Base-by-base conservation (phyloP, 2,888 invertebrate species). In the Oligia strigilis region DNA sequence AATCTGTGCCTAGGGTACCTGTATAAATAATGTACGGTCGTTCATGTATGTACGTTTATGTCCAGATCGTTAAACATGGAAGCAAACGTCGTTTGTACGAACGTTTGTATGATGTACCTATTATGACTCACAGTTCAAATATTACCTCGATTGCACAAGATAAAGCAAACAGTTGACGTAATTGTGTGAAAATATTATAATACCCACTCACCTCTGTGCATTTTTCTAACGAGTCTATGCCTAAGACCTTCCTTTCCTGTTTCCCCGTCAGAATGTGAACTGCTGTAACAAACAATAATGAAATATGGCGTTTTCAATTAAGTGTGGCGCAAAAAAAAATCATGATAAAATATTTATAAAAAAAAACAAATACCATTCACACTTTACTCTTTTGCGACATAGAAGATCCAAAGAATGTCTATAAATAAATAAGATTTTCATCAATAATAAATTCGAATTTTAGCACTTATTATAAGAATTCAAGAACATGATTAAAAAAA, bases 191-290 rank as follows among this genome's bases (percentile, higher is more conserved):
- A 78, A 78, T 79, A 86, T 46, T 40, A 17, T 67, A 58, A 71
- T n/a, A 69, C 5, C 77, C 64, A 89, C 91, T 86, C 82, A 97
- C 97, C 97, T 95, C 95, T 95, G 87, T 97, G 96, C 92, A 96
- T 96, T 94, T 96, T 97, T 85, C 96, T 93, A 84, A 95, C 96
- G 74, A 97, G 90, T 90, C 97, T 94, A 87, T 97, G 97, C 72
- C 97, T 92, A 19, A 97, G 92, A 29, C 97, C 97, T 88, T 97
- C 97, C 85, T 92, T 95, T 19, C 95, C 95, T 6, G 94, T 88
- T 90, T 96, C 96, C 14, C 88, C 91, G 62, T 96, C 96, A n/a
- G 92, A 89, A 89, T 94, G 94, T 78, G 94, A 89, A 87, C 90
- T 90, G 78, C 95, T 95, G 90, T 55, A 90, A 92, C 77, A 55